These are phyloP conservation scores for Ranitomeya imitator DNA, from an alignment of 2,113 vertebrate species.

Conservation along the genomic window DNA sequence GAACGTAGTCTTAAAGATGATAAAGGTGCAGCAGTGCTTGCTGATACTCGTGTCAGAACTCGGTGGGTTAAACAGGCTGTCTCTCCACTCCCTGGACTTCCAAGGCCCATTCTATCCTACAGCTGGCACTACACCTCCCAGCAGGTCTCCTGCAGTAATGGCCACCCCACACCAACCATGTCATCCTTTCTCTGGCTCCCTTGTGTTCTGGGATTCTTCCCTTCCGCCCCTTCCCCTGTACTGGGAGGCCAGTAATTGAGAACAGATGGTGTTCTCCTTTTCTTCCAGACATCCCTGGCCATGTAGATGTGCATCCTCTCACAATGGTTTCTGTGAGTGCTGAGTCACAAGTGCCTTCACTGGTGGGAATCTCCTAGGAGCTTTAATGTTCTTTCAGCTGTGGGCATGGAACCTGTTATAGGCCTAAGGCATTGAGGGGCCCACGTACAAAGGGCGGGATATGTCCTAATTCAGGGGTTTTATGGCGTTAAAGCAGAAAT, in stretches of 20 bases:
- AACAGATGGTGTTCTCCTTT: constrained; percentile 41
- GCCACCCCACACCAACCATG: background rate
- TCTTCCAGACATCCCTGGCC: background rate
- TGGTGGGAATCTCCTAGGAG: background rate
- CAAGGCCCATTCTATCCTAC: background rate
- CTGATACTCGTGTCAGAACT: background rate
- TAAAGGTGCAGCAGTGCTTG: too few relatives aligned
- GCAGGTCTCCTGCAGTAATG: background rate
- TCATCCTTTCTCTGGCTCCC: constrained; percentile 2
- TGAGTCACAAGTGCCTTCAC: constrained; percentile 13
- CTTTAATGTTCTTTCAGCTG: background rate
- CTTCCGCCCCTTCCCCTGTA: background rate
- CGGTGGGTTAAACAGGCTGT: background rate
- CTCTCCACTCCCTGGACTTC: background rate
- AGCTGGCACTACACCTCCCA: background rate
- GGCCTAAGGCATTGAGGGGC: background rate
- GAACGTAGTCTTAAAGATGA: too few relatives aligned
- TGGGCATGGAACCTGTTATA: background rate
- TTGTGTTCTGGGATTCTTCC: background rate
- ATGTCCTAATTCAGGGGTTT: too few relatives aligned
- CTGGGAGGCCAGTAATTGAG: constrained; percentile 36
- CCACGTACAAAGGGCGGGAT: too few relatives aligned
- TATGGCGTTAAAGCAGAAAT: too few relatives aligned
- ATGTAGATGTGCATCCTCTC: constrained; percentile 23
- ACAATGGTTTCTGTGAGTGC: constrained; percentile 3